Evolutionary conservation across 2,797 vertebrate genomes (phyloP), one percentile per base, ranked within the genome.

Genomic region (Remorina albescens): DNA sequence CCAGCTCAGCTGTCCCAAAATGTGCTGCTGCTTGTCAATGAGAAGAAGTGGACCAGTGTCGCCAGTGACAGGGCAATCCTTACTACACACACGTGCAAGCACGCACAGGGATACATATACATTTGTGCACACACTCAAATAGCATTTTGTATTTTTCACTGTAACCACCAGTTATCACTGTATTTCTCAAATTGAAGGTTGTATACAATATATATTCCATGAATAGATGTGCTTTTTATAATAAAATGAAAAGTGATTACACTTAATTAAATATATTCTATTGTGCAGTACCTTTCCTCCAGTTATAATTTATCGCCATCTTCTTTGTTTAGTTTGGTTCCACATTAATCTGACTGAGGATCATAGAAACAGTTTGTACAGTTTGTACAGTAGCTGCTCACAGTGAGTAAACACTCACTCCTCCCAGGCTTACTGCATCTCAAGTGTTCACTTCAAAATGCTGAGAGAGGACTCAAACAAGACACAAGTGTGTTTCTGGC

Each of bases 1-100:
- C 69, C 47, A n/a, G 46, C 89, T 91, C 96, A 98, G 97, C 97
- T 98, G 97, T 96, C 95, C 89, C 78, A 91, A 96, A 97, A 97
- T 96, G 93, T 97, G 96, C 96, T 95, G 94, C 74, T 84, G 93
- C 96, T 96, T 95, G 95, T 95, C 95, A 95, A 81, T 77, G 88
- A 90, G 78, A 78, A 92, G 89, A 92, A 91, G 86, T 86, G 82
- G 83, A 90, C 26, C 81, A 87, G 87, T 89, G 88, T 92, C 86
- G 63, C 85, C 84, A 85, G 80, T 89, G 89, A 91, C 91, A 85
- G 86, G 83, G 84, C 87, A 86, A 84, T 83, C 81, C 88, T 78
- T 64, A 46, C 69, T 59, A 32, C 57, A 64, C 82, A 68, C 49
- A 51, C 42, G 68, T 44, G 55, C 32, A 6, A 7, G 18, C 32